Percentiles rank a stretch among this genome's conserved stretches.
phyloP scores from a whole-genome alignment of 2,113 vertebrate genomes.

The Urocitellus parryii region DNA sequence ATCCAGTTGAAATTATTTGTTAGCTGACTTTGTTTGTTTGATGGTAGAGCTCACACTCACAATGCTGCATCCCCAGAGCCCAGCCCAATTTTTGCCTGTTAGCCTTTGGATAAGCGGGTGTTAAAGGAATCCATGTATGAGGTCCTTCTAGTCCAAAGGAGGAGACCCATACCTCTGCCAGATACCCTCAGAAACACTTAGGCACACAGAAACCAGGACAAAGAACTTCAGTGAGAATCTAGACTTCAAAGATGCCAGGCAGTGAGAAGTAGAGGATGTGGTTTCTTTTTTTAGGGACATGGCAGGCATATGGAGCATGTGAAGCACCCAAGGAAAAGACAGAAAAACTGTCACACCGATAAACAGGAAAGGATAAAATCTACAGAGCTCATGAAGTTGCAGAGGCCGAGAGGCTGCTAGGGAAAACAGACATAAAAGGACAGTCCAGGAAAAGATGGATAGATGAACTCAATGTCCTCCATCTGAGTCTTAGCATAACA shows the following conservation, averaged over 20 bases:
- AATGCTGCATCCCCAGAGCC: not conserved
- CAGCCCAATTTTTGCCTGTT: not conserved
- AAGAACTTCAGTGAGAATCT: not conserved
- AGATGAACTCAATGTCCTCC: not conserved
- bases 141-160: not conserved
- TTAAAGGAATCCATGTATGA: not conserved
- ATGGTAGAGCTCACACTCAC: not conserved
- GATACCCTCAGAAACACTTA: not conserved
- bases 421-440: not conserved
- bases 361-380: not conserved
- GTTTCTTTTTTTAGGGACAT: not conserved
- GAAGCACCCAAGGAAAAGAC: not conserved
- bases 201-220: not conserved
- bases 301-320: not conserved
- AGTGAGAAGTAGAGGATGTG: not conserved
- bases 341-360: not conserved
- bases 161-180: not conserved
- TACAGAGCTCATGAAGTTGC: not conserved
- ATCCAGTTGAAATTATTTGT: constrained; percentile 17
- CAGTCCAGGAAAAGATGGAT: not conserved
- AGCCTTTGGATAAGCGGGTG: not conserved
- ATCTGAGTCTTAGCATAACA: not conserved
- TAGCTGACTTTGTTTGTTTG: not conserved
- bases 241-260: not conserved
- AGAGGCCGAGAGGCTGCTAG: not conserved